phyloP scores from a whole-genome alignment of 2,113 vertebrate species.

The Brachyistius frenatus region DNA sequence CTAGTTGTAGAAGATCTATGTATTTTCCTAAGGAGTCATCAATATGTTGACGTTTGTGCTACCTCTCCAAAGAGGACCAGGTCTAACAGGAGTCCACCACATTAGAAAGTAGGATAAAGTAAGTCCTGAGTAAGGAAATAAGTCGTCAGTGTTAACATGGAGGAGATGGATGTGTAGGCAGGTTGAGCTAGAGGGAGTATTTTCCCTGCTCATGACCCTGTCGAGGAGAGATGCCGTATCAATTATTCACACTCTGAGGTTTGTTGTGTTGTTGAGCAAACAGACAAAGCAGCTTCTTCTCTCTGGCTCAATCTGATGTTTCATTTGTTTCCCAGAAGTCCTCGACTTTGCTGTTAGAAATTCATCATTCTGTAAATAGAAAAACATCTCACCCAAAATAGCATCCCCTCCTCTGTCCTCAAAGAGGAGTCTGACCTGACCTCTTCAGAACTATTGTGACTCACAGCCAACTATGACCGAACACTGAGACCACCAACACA shows the following conservation, averaged over 20 bases:
- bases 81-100: background rate
- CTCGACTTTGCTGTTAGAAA: slow-evolving; percentile 10
- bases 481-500: slow-evolving; percentile 22
- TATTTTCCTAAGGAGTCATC: slow-evolving; percentile 3
- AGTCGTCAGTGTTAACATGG: slow-evolving; percentile 29
- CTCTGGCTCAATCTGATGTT: slow-evolving; percentile 9
- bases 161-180: slow-evolving; percentile 24
- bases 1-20: background rate
- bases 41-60: background rate
- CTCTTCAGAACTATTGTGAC: slow-evolving; percentile 15
- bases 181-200: slow-evolving; percentile 25
- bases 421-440: background rate
- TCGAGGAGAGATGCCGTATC: slow-evolving; percentile 19
- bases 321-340: slow-evolving; percentile 61
- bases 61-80: background rate
- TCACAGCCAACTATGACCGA: slow-evolving; percentile 12
- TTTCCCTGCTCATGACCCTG: slow-evolving; percentile 39
- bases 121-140: slow-evolving; percentile 9
- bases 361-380: slow-evolving; percentile 22
- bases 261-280: slow-evolving; percentile 14
- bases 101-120: slow-evolving; percentile 16
- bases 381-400: slow-evolving; percentile 2
- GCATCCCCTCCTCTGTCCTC: background rate
- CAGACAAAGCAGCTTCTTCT: slow-evolving; percentile 9
- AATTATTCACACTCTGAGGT: slow-evolving; percentile 54